These are phyloP conservation scores for Ceratina calcarata DNA, from an alignment of 1,140 invertebrate species.

Conservation along the genomic window DNA sequence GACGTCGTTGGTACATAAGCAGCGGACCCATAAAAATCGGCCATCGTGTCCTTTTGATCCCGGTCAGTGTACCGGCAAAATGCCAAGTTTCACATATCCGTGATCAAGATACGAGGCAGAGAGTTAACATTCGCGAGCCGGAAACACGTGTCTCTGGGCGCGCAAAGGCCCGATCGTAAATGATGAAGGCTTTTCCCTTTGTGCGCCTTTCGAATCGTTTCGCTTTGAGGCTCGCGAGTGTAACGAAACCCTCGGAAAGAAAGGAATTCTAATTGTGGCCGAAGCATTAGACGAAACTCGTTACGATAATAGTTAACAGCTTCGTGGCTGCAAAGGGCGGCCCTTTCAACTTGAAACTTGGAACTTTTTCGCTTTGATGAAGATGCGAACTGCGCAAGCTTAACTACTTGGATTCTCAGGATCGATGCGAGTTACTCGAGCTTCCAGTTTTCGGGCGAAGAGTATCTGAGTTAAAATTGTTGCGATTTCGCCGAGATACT, in stretches of 20 bases:
- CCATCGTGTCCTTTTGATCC: constrained; percentile 34
- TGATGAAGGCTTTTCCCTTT: constrained; percentile 22
- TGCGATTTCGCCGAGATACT: neutral
- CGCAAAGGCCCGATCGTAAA: constrained; percentile 46
- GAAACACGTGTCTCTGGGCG: constrained; percentile 41
- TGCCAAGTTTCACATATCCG: constrained; percentile 42
- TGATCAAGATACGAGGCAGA: constrained; percentile 40
- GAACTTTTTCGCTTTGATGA: neutral
- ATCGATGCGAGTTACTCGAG: too few relatives aligned
- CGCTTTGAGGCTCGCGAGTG: constrained; percentile 5
- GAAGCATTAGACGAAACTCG: neutral
- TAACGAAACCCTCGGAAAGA: constrained; percentile 22
- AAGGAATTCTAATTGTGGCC: constrained; percentile 15
- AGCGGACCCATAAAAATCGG: constrained; percentile 39
- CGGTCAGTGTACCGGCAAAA: constrained; percentile 18
- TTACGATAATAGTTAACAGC: constrained; percentile 10
- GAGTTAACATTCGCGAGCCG: constrained; percentile 36
- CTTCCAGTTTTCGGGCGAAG: too few relatives aligned
- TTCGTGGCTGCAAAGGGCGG: neutral
- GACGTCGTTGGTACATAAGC: constrained; percentile 20
- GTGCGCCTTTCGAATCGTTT: neutral
- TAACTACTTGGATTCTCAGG: too few relatives aligned
- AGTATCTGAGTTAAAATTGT: too few relatives aligned
- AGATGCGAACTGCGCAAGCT: neutral
- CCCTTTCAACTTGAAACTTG: neutral